A percentile compares a stretch with the other conserved stretches of the same genome.
phyloP scores from a whole-genome alignment of 2,113 vertebrate genomes.

The Cephalopholis sonnerati region DNA sequence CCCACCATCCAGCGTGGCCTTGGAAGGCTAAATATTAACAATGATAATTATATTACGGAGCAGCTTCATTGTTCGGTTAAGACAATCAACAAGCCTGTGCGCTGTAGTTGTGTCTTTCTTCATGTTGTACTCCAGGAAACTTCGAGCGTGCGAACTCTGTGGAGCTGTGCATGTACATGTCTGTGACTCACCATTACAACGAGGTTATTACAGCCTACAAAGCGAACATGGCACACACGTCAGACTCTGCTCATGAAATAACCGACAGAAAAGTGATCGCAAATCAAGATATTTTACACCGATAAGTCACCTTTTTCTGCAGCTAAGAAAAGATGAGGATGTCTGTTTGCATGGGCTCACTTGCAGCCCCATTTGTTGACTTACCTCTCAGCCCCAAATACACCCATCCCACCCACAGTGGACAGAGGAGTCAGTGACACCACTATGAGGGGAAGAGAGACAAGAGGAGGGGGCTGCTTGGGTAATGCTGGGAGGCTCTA shows the following conservation, averaged over 20 bases:
- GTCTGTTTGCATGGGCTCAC: conserved; percentile 5
- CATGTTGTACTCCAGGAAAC: background rate
- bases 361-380: conserved; percentile 14
- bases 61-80: conserved; percentile 21
- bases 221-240: background rate
- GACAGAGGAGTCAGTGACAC: conserved; percentile 77
- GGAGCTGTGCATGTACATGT: conserved; percentile 4
- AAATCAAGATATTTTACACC: background rate
- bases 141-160: background rate
- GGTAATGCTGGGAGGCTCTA: conserved; percentile 85
- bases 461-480: conserved; percentile 77
- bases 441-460: conserved; percentile 73
- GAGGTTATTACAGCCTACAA: background rate
- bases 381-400: conserved; percentile 38
- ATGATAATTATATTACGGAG: conserved; percentile 21
- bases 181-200: background rate
- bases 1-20: conserved; percentile 9
- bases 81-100: background rate
- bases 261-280: background rate
- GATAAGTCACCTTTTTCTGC: conserved; percentile 8
- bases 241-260: background rate
- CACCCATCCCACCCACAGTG: conserved; percentile 63
- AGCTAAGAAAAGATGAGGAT: conserved; percentile 3
- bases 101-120: conserved; percentile 14
- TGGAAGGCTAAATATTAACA: conserved; percentile 31